Evolutionary conservation across 2,113 vertebrate species (phyloP), one percentile per base, ranked within the genome.

Genomic region (Lepidothrix coronata): DNA sequence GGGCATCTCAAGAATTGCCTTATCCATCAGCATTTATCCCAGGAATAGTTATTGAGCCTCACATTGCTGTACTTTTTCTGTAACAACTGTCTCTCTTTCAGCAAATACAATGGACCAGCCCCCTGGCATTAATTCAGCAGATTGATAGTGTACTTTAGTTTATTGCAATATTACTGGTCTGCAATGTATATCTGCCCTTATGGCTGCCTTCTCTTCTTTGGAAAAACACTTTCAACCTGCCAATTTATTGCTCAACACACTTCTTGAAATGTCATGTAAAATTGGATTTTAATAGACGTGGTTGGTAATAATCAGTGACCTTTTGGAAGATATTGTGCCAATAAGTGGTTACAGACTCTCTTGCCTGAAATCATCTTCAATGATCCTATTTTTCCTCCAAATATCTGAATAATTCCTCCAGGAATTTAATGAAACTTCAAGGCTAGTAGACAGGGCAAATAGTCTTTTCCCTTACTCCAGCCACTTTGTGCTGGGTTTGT

Each of bases 211-310:
- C 33, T 52, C 14, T 49, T 93, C 68, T 77, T 61, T 61, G 49
- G 70, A 81, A 88, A 94, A 93, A 81, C 55, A 78, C 43, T 74
- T 91, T 78, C 48, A 67, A 84, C 84, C 33, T 57, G 80, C 51
- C 54, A 49, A 59, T 89, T 94, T 93, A 92, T 91, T 94, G 76
- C 59, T 52, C 4, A 11, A 80, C 0, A 0, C 28, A 14, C 39
- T 74, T 85, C 70, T 92, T 81, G 88, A 96, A 96, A 96, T 96
- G 92, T 91, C 96, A 94, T 46, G 30, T 63, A 71, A 88, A 91
- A 95, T 83, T 96, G 75, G 71, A 91, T 91, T 95, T 93, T 96
- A 93, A 94, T 94, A 77, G 85, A 72, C 72, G 57, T 25, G 37
- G 70, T 37, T 72, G 78, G 82, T 90, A 95, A 93, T 91, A 93